phyloP scores from a whole-genome alignment of 2,888 invertebrate species.

The Willowsia nigromaculata region DNA sequence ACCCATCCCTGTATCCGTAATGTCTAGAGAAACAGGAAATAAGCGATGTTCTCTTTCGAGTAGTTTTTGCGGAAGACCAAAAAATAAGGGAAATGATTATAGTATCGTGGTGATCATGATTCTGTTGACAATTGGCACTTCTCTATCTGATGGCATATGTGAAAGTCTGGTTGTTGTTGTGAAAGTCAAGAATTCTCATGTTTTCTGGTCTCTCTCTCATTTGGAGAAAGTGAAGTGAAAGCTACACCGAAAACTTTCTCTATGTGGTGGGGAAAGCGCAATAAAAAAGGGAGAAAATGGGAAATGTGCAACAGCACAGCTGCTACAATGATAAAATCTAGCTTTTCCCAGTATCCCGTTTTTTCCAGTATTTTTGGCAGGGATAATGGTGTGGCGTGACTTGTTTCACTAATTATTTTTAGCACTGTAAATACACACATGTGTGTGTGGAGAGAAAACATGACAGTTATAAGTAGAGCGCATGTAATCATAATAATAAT shows the following conservation, averaged over 20 bases:
- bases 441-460: too few species aligned
- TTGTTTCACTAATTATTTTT: slow-evolving; percentile 7
- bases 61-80: neutral
- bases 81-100: neutral
- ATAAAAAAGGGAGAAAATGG: neutral
- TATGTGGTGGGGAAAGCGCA: too few species aligned
- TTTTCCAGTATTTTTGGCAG: neutral
- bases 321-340: neutral
- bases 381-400: slow-evolving; percentile 31
- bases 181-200: too few species aligned
- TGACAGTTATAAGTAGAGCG: neutral
- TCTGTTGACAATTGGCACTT: neutral
- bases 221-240: neutral
- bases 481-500: neutral
- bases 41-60: too few species aligned
- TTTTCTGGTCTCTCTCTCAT: neutral
- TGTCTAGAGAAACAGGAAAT: too few species aligned
- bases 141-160: neutral
- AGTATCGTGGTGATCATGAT: too few species aligned
- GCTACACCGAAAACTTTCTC: neutral
- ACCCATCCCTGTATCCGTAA: too few species aligned
- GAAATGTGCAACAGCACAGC: neutral
- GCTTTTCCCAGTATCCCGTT: neutral
- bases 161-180: too few species aligned
- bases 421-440: neutral